Conservation (phyloP, 2,113 vertebrate genomes). For the Perca fluviatilis region DNA sequence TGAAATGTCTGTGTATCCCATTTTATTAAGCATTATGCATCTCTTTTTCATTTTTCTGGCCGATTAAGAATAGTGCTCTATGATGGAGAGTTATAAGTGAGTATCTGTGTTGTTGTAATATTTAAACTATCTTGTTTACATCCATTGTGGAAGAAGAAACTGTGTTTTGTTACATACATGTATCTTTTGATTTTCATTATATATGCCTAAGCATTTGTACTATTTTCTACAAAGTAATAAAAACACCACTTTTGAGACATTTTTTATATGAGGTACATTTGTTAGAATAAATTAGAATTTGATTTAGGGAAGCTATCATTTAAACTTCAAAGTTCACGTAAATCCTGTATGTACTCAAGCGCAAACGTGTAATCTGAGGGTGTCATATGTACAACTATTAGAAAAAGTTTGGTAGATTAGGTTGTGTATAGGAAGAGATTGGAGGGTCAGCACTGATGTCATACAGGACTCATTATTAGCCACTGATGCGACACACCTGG, state of each 20-base stretch:
- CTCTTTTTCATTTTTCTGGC: slow-evolving; percentile 25
- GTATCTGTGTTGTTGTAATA: slow-evolving; percentile 41
- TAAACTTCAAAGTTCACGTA: background rate
- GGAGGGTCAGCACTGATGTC: too few species aligned
- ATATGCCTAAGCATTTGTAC: slow-evolving; percentile 49
- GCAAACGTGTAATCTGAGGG: too few species aligned
- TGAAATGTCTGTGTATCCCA: slow-evolving; percentile 10
- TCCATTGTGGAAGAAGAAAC: slow-evolving; percentile 23
- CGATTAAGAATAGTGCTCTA: slow-evolving; percentile 27
- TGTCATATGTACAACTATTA: too few species aligned
- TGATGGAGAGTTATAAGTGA: slow-evolving; percentile 11
- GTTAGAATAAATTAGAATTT: background rate
- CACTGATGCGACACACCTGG: too few species aligned
- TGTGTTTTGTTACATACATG: background rate
- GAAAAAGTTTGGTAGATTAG: too few species aligned
- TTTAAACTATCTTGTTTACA: slow-evolving; percentile 53
- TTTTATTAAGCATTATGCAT: slow-evolving; percentile 27
- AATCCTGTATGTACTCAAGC: background rate
- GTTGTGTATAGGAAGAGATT: too few species aligned
- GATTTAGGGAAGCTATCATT: background rate
- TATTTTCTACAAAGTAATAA: slow-evolving; percentile 69
- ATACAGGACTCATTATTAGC: too few species aligned
- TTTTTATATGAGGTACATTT: slow-evolving; percentile 4
- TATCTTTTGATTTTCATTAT: slow-evolving; percentile 30
- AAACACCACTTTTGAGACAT: slow-evolving; percentile 37